A percentile compares a stretch with the other conserved stretches of the same genome.
These are phyloP conservation scores for Scaptodrosophila latifasciaeformis DNA, from an alignment of 2,888 invertebrate genomes.

Conservation along the genomic window DNA sequence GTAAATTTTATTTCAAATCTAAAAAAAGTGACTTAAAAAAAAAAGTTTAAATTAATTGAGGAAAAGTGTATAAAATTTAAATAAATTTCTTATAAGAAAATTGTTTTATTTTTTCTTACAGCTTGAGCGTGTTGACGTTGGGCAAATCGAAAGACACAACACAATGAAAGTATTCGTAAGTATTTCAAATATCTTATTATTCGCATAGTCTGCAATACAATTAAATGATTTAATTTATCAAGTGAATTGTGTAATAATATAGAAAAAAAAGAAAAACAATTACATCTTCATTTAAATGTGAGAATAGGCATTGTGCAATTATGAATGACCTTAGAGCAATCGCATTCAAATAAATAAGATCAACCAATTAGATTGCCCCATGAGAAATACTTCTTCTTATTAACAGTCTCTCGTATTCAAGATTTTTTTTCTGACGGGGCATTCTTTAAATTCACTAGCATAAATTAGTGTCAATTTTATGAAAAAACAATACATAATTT, in stretches of 20 bases:
- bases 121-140: slow-evolving; percentile 45
- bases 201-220: too few relatives aligned
- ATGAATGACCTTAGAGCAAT: too few relatives aligned
- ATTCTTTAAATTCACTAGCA: too few relatives aligned
- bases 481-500: slow-evolving; percentile 13
- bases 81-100: slow-evolving; percentile 17
- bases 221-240: slow-evolving; percentile 4
- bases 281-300: slow-evolving; percentile 36
- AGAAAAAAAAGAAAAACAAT: slow-evolving; percentile 10
- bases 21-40: slow-evolving; percentile 7
- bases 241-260: slow-evolving; percentile 17
- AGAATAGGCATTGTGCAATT: too few relatives aligned
- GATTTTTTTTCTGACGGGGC: too few relatives aligned
- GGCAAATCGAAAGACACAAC: slow-evolving; percentile 39
- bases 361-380: too few relatives aligned
- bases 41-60: neutral
- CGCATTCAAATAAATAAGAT: too few relatives aligned
- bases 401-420: too few relatives aligned
- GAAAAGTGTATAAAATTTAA: neutral
- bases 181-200: too few relatives aligned
- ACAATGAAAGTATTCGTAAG: slow-evolving; percentile 78
- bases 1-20: slow-evolving; percentile 7
- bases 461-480: too few relatives aligned
- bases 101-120: slow-evolving; percentile 40
- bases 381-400: too few relatives aligned